These are phyloP conservation scores for Arrhamphus sclerolepis DNA, from an alignment of 2,797 vertebrate species.

Conservation along the genomic window DNA sequence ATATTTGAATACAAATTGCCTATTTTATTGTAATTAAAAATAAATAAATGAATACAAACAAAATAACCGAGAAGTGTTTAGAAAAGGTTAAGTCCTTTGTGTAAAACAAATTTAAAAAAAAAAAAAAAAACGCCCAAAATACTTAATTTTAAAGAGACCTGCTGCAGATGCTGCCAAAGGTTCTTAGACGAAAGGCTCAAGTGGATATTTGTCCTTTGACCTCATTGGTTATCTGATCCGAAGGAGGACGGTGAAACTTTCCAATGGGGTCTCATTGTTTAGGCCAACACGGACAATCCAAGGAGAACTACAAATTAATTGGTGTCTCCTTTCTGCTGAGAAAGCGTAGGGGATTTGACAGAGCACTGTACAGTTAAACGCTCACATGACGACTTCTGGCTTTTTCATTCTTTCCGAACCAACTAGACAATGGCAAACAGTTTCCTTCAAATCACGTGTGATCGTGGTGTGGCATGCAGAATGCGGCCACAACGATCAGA, in stretches of 20 bases:
- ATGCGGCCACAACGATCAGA: conserved; percentile 14
- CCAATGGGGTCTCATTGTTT: conserved; percentile 3
- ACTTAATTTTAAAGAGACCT: not conserved
- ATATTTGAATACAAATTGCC: too few relatives aligned
- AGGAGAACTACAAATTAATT: conserved; percentile 5
- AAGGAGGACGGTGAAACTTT: conserved; percentile 11
- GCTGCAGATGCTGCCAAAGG: too few relatives aligned
- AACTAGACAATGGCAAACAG: conserved; percentile 3
- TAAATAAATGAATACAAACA: too few relatives aligned
- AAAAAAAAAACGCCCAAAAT: too few relatives aligned
- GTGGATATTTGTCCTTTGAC: conserved; percentile 25
- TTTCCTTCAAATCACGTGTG: conserved; percentile 8
- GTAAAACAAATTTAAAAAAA: not conserved
- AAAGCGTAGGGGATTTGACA: not conserved
- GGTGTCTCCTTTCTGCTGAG: not conserved
- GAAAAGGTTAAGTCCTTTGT: too few relatives aligned
- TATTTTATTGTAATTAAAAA: too few relatives aligned
- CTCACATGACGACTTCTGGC: not conserved
- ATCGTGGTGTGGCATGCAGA: conserved; percentile 25
- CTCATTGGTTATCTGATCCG: conserved; percentile 11
- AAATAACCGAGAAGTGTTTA: too few relatives aligned
- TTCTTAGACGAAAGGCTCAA: conserved; percentile 1
- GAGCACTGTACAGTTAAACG: too few relatives aligned
- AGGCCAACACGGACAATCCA: conserved; percentile 6
- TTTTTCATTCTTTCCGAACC: conserved; percentile 20